These are phyloP conservation scores for Danaus plexippus DNA, from an alignment of 1,140 invertebrate species.

Conservation along the genomic window DNA sequence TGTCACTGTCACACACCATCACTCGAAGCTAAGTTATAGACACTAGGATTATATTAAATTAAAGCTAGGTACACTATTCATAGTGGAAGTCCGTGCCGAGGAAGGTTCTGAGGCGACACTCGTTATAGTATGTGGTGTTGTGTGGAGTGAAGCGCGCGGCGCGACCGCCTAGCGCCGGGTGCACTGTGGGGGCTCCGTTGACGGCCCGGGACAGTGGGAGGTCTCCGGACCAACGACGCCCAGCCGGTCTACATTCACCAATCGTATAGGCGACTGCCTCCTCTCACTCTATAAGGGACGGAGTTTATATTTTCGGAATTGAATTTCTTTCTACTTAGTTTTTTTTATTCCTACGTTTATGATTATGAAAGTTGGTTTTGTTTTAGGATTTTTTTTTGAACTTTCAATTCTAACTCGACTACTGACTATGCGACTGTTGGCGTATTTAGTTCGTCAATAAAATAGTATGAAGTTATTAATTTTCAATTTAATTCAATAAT, in stretches of 20 bases:
- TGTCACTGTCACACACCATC: no score
- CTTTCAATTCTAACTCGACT: conserved; percentile 5
- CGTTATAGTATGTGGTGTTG: conserved; percentile 37
- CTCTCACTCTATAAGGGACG: conserved; percentile 53
- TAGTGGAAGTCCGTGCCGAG: no score
- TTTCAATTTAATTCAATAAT: no score
- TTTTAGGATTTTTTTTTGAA: conserved; percentile 13
- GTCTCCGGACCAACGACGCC: conserved; percentile 40
- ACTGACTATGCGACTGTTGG: no score
- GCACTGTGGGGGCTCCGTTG: conserved; percentile 45
- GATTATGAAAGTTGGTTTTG: conserved; percentile 16
- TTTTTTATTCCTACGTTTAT: conserved; percentile 26
- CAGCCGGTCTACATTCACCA: conserved; percentile 28
- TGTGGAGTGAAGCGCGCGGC: conserved; percentile 41
- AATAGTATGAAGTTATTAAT: no score
- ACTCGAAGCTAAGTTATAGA: no score
- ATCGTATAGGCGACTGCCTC: conserved; percentile 31
- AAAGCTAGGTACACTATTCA: no score
- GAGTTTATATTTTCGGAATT: conserved; percentile 59
- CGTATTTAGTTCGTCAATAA: no score
- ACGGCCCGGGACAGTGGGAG: conserved; percentile 53
- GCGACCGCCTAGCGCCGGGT: conserved; percentile 56
- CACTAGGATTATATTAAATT: no score
- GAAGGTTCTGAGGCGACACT: no score
- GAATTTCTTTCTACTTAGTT: conserved; percentile 39